Evolutionary conservation across 2,888 invertebrate genomes (phyloP), one percentile per base, ranked within the genome.

Genomic region (Fragum sueziense): DNA sequence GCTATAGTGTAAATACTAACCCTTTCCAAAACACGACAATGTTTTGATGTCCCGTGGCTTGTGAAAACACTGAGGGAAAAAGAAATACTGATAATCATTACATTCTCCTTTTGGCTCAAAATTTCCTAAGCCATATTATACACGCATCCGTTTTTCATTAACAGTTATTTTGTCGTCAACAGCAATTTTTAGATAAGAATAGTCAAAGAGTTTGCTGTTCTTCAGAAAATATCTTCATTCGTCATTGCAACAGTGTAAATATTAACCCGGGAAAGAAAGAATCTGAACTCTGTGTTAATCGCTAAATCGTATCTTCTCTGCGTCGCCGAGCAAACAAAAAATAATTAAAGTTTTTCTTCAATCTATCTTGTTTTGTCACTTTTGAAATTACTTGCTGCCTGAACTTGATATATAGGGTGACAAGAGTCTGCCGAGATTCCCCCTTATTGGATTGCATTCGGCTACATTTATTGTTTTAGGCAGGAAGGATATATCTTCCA

Each of bases 381-480:
- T 61, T 47, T 59, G 69, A 68, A 70, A 78, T 72, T 75, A 74
- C 72, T 27, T 67, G 34, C 51, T 54, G 74, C 54, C 73, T 61
- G 54, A 34, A 34, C 62, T 73, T 82, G 82, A 82, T 82, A 75
- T 70, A 82, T 78, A 59, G 47, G 82, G 78, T 82, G 82, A 82
- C 81, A 37, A 34, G 11, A 25, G 62, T 80, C 80, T 80, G 76
- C 65, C 74, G 72, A 70, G 72, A 68, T 72, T 75, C 52, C 61
- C 31, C 54, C 29, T 73, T 65, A 73, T 65, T 73, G 73, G 73
- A 65, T 73, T 54, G 52, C 33, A 62, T 65, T 31, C 73, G 27
- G 37, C 57, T 71, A 71, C 59, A 71, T 71, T 71, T 59, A 71
- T 71, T 71, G 59, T 61, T 34, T 65, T 65, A 65, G 65, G 37